phyloP scores from a whole-genome alignment of 1,140 invertebrate genomes.

The Drosophila sturtevanti region DNA sequence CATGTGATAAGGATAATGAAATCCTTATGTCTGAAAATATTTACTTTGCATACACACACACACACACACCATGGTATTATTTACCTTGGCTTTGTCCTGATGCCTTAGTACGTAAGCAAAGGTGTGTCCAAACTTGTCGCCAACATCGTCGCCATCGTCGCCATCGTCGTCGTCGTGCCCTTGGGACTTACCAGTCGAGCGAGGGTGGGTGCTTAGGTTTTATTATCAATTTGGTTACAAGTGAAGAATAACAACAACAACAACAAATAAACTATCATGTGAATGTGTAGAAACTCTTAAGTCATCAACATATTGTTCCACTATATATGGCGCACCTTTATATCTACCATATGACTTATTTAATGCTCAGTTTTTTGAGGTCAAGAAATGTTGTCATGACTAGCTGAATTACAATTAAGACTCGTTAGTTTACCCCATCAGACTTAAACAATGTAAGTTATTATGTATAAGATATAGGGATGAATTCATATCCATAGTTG shows the following conservation, averaged over 20 bases:
- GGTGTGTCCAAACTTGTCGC: conserved; percentile 68
- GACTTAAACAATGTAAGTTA: conserved; percentile 9
- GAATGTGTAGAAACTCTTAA: conserved; percentile 54
- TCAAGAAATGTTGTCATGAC: conserved; percentile 66
- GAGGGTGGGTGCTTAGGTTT: conserved; percentile 26
- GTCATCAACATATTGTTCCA: conserved; percentile 50
- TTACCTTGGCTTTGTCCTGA: conserved; percentile 42
- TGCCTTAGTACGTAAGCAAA: conserved; percentile 59
- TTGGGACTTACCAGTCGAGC: conserved; percentile 41
- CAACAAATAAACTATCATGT: conserved; percentile 19
- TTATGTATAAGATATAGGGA: conserved; percentile 11
- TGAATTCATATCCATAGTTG: background rate
- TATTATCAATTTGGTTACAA: conserved; percentile 75
- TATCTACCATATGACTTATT: conserved; percentile 31
- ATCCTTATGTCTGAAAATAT: conserved; percentile 78
- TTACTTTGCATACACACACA: conserved; percentile 58
- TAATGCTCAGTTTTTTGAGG: conserved; percentile 52
- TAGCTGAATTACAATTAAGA: background rate
- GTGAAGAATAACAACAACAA: conserved; percentile 42
- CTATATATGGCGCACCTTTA: conserved; percentile 40
- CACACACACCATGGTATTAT: conserved; percentile 36
- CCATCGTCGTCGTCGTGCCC: conserved; percentile 54
- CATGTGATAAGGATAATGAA: conserved; percentile 82
- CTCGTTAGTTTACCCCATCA: conserved; percentile 25
- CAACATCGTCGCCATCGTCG: conserved; percentile 33